Conservation (phyloP, 2,113 vertebrate species). For the Dromiciops gliroides region DNA sequence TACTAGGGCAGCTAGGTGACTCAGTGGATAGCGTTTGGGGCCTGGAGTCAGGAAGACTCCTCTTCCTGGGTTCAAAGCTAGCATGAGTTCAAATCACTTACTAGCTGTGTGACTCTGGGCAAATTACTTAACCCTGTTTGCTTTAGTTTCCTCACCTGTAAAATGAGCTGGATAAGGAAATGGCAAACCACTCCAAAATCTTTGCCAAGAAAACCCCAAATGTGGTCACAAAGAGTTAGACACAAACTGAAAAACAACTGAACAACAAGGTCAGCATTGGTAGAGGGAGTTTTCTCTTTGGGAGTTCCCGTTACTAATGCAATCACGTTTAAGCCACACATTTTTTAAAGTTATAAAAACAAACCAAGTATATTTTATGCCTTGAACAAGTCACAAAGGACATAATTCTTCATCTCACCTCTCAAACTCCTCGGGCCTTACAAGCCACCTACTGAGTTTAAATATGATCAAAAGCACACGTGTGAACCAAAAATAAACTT, state of each 20-base stretch:
- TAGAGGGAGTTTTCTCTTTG: background rate
- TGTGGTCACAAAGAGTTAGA: background rate
- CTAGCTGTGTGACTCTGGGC: background rate
- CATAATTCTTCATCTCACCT: constrained; percentile 26
- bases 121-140: background rate
- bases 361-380: constrained; percentile 51
- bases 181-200: background rate
- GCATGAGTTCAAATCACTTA: background rate
- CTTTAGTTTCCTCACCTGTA: background rate
- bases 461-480: constrained; percentile 28
- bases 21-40: background rate
- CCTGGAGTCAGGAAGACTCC: background rate
- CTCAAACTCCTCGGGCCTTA: constrained; percentile 45
- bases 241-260: background rate
- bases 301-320: background rate
- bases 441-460: constrained; percentile 44
- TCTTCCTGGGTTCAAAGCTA: background rate
- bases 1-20: background rate
- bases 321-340: background rate
- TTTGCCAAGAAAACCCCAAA: background rate
- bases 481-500: constrained; percentile 46
- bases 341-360: constrained; percentile 43
- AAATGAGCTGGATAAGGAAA: background rate
- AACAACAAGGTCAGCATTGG: background rate
- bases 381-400: constrained; percentile 6